These are phyloP conservation scores for Sturmia bella DNA, from an alignment of 2,888 invertebrate species.

Conservation along the genomic window DNA sequence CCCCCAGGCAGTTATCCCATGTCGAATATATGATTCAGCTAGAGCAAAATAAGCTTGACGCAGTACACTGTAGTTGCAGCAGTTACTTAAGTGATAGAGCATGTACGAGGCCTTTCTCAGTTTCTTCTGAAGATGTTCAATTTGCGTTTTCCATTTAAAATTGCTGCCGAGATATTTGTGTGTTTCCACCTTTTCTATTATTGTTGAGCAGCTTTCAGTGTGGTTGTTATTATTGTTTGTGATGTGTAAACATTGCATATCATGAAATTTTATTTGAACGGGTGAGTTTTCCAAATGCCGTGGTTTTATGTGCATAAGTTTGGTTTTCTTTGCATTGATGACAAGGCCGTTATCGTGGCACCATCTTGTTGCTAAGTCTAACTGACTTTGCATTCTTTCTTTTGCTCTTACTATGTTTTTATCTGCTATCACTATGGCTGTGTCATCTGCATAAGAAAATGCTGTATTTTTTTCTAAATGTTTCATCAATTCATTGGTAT, in stretches of 20 bases:
- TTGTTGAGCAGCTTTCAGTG: too few relatives aligned
- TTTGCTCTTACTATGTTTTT: background rate
- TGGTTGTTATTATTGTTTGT: background rate
- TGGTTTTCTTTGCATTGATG: background rate
- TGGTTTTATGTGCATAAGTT: conserved; percentile 11
- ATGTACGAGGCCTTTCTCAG: too few relatives aligned
- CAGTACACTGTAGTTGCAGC: too few relatives aligned
- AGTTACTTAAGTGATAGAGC: too few relatives aligned
- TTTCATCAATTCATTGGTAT: background rate
- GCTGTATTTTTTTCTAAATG: background rate
- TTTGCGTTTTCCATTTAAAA: too few relatives aligned
- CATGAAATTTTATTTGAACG: background rate
- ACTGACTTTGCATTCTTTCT: background rate
- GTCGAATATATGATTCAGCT: too few relatives aligned
- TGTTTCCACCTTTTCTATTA: too few relatives aligned
- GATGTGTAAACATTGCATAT: background rate
- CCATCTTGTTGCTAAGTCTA: background rate
- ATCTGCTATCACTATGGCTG: background rate
- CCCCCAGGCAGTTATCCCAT: too few relatives aligned
- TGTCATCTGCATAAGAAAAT: background rate
- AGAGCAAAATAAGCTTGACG: too few relatives aligned
- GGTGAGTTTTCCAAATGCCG: background rate
- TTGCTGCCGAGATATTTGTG: too few relatives aligned
- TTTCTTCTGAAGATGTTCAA: too few relatives aligned
- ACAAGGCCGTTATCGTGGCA: conserved; percentile 7